Percentiles rank a stretch among this genome's conserved stretches.
phyloP scores from a whole-genome alignment of 2,797 vertebrate species.

The Kryptopterus vitreolus region DNA sequence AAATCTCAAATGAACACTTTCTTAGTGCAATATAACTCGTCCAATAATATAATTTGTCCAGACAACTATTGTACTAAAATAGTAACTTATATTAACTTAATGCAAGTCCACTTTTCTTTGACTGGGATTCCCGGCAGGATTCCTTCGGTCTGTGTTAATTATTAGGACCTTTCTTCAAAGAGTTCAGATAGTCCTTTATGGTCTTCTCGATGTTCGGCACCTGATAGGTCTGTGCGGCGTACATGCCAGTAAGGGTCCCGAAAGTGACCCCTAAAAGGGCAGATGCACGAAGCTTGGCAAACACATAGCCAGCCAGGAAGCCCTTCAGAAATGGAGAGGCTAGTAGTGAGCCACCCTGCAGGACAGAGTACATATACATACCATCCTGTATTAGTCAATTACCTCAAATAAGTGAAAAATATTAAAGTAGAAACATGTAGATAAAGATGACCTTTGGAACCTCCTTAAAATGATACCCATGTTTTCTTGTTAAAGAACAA shows the following conservation, averaged over 20 bases:
- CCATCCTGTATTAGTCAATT: background rate
- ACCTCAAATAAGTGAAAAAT: no score
- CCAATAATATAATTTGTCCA: background rate
- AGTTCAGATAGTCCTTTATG: slow-evolving; percentile 80
- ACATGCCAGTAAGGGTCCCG: slow-evolving; percentile 88
- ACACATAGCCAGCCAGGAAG: slow-evolving; percentile 88
- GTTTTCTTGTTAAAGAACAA: background rate
- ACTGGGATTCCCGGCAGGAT: background rate
- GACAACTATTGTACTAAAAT: background rate
- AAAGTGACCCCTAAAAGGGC: slow-evolving; percentile 84
- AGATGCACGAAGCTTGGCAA: slow-evolving; percentile 86
- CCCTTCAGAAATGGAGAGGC: slow-evolving; percentile 92
- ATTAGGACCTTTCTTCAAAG: slow-evolving; percentile 62
- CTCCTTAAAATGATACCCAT: background rate
- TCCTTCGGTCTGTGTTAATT: slow-evolving; percentile 30
- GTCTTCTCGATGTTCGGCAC: slow-evolving; percentile 87
- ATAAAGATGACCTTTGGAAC: background rate
- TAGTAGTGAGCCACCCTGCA: slow-evolving; percentile 85
- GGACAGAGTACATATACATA: background rate
- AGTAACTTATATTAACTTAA: background rate
- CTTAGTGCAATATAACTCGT: background rate
- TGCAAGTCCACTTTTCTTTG: background rate
- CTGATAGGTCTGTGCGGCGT: slow-evolving; percentile 81
- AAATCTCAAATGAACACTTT: background rate
- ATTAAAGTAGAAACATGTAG: background rate